Conservation (phyloP, 2,113 vertebrate genomes). For the Anthoscopus minutus region DNA sequence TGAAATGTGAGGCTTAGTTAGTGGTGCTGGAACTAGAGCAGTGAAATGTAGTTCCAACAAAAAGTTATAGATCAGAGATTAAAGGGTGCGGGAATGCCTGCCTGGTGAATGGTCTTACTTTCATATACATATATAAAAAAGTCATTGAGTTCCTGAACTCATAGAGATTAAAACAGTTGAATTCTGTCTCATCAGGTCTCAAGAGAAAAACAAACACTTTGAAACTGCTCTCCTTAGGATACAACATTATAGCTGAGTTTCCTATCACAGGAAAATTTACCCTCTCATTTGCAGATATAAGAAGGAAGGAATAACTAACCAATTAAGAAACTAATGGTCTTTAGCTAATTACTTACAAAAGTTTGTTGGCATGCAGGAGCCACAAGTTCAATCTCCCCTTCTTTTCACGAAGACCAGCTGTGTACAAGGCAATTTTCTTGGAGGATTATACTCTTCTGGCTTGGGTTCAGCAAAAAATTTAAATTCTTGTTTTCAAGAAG, state of each 20-base stretch:
- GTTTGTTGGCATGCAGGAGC: background rate
- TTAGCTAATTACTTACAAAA: background rate
- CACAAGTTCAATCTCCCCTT: background rate
- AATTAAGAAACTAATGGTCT: background rate
- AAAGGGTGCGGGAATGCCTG: background rate
- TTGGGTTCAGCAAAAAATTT: background rate
- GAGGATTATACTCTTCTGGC: background rate
- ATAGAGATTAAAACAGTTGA: background rate
- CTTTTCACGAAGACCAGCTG: background rate
- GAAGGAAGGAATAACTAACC: background rate
- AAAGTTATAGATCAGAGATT: conserved; percentile 3
- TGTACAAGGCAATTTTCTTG: background rate
- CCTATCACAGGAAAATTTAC: background rate
- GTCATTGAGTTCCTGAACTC: conserved; percentile 7
- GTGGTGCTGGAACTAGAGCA: background rate
- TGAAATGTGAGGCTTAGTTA: background rate
- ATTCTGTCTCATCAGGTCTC: background rate
- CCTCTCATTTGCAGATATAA: background rate
- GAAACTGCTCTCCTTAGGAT: background rate
- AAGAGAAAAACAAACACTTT: background rate
- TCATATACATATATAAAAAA: background rate
- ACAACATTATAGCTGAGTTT: background rate
- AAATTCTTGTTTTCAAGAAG: background rate
- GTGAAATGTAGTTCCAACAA: background rate
- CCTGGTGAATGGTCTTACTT: background rate